These are phyloP conservation scores for Athetis lepigone DNA, from an alignment of 2,888 invertebrate genomes.

Conservation along the genomic window DNA sequence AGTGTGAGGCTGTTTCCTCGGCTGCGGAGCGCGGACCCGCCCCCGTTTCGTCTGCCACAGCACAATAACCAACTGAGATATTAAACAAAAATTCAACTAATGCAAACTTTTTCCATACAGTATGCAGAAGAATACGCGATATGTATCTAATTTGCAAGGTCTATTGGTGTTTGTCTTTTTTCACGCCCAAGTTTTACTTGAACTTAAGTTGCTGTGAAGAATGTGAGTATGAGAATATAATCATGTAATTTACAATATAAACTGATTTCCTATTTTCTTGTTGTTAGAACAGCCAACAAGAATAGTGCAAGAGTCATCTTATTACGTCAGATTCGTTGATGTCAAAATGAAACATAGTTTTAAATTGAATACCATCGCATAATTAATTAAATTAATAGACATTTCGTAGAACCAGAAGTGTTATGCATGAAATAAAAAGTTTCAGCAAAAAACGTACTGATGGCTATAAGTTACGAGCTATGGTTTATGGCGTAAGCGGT, in stretches of 20 bases:
- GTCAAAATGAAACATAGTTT: conserved; percentile 28
- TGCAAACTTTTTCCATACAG: background rate
- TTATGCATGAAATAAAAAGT: conserved; percentile 33
- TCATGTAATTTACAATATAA: background rate
- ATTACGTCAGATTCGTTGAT: conserved; percentile 39
- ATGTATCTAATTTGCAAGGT: background rate
- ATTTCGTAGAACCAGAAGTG: conserved; percentile 18
- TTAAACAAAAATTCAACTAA: conserved; percentile 35
- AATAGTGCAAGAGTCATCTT: conserved; percentile 22
- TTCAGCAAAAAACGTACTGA: conserved; percentile 27
- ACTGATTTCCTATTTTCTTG: conserved; percentile 5
- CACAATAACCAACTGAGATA: conserved; percentile 58
- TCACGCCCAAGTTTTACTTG: background rate
- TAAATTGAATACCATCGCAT: conserved; percentile 10
- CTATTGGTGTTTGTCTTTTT: background rate
- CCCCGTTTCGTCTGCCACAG: conserved; percentile 64
- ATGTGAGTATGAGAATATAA: too few relatives aligned
- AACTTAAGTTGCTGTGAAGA: background rate
- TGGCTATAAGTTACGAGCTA: conserved; percentile 37
- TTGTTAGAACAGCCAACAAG: background rate
- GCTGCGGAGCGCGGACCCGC: conserved; percentile 60
- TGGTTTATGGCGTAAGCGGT: conserved; percentile 57
- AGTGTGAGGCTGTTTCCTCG: conserved; percentile 73
- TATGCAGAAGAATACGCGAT: background rate
- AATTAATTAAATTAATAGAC: conserved; percentile 34